These are phyloP conservation scores for Myathropa florea DNA, from an alignment of 2,888 invertebrate genomes.

Conservation along the genomic window DNA sequence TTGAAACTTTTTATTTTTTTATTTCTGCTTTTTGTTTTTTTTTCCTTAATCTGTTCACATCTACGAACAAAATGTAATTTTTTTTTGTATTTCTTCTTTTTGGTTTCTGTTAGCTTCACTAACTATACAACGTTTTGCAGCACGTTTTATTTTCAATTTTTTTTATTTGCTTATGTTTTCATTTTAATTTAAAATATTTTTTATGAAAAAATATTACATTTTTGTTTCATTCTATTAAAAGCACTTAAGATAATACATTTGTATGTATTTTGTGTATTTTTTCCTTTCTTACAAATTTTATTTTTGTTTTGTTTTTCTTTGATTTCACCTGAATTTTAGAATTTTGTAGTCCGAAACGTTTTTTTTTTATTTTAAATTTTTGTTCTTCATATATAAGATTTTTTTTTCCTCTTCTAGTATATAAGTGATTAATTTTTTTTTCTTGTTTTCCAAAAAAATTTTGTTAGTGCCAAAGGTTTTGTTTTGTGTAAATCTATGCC, in stretches of 20 bases:
- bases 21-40: slow-evolving; percentile 6
- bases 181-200: slow-evolving; percentile 63
- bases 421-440: not conserved
- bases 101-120: slow-evolving; percentile 14
- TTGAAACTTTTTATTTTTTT: slow-evolving; percentile 53
- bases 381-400: slow-evolving; percentile 34
- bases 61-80: slow-evolving; percentile 37
- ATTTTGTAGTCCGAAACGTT: slow-evolving; percentile 80
- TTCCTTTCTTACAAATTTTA: slow-evolving; percentile 37
- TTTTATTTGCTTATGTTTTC: slow-evolving; percentile 44
- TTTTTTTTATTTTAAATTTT: slow-evolving; percentile 68
- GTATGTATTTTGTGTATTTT: slow-evolving; percentile 20
- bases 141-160: slow-evolving; percentile 48
- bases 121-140: slow-evolving; percentile 61
- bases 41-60: slow-evolving; percentile 7
- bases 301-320: slow-evolving; percentile 54
- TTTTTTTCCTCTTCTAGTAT: slow-evolving; percentile 27
- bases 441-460: slow-evolving; percentile 30
- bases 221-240: slow-evolving; percentile 58
- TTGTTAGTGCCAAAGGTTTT: slow-evolving; percentile 54
- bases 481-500: slow-evolving; percentile 50
- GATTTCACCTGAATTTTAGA: slow-evolving; percentile 80
- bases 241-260: slow-evolving; percentile 68
- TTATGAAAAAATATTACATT: slow-evolving; percentile 68
- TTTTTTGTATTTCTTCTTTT: slow-evolving; percentile 15